These are phyloP conservation scores for Arctocebus calabarensis DNA, from an alignment of 2,797 vertebrate species.

Conservation along the genomic window DNA sequence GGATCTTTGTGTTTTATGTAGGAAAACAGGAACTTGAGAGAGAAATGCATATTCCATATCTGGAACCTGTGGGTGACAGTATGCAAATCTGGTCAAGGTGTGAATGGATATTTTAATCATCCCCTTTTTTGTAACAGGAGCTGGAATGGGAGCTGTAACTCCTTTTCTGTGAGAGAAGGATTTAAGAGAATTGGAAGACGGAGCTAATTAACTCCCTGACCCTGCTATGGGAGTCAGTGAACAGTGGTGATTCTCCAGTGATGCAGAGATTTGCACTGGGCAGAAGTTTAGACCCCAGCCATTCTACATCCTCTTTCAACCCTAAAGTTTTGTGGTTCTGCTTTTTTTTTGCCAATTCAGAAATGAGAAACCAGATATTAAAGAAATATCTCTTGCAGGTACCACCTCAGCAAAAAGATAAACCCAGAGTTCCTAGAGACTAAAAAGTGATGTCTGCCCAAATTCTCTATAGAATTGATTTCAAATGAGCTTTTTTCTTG, in stretches of 20 bases:
- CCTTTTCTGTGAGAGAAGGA: not conserved
- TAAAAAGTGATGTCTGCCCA: not conserved
- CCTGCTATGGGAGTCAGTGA: not conserved
- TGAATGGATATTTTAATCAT: not conserved
- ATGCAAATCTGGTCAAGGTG: not conserved
- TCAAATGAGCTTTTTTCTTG: not conserved
- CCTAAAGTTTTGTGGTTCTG: not conserved
- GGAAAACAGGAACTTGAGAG: not conserved
- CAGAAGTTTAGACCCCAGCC: not conserved
- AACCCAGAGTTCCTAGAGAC: not conserved
- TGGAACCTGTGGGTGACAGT: not conserved
- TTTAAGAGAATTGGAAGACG: not conserved
- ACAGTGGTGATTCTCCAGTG: not conserved
- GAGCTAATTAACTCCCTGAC: not conserved
- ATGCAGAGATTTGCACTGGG: not conserved
- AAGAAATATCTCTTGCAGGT: not conserved
- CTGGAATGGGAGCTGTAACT: not conserved
- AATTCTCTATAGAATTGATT: not conserved
- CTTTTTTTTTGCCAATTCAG: not conserved
- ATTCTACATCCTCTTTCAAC: not conserved
- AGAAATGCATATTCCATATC: not conserved
- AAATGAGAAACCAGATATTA: not conserved
- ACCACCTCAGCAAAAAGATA: not conserved
- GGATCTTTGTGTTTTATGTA: not conserved
- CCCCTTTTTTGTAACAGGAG: not conserved